These are phyloP conservation scores for Caenorhabditis sp. DNA, from an alignment of 2,888 invertebrate genomes.

Conservation along the genomic window DNA sequence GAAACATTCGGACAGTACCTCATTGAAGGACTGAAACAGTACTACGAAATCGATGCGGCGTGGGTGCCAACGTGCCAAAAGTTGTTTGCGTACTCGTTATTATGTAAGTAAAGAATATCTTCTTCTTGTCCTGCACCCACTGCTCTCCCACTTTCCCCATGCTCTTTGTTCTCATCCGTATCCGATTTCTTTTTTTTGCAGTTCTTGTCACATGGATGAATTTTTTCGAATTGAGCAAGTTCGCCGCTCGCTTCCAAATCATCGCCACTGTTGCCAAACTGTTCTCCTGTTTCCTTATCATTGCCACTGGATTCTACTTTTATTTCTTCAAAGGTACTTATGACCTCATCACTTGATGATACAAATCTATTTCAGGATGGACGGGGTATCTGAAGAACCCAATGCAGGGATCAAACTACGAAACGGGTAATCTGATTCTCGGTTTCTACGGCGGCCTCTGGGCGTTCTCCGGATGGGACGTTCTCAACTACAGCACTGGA, in stretches of 20 bases:
- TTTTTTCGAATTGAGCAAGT: conserved; percentile 77
- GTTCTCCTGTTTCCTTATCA: conserved; percentile 74
- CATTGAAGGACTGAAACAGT: conserved; percentile 70
- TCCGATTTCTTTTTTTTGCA: conserved; percentile 57
- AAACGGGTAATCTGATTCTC: conserved; percentile 74
- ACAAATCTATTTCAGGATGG: conserved; percentile 57
- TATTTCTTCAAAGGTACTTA: conserved; percentile 76
- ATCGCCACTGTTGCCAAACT: conserved; percentile 77
- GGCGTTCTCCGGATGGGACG: conserved; percentile 78
- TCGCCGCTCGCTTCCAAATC: conserved; percentile 77
- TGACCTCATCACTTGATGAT: background rate
- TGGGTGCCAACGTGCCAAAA: conserved; percentile 74
- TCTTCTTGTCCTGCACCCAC: conserved; percentile 21
- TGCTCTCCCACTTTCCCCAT: conserved; percentile 3
- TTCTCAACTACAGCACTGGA: conserved; percentile 77
- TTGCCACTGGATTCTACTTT: conserved; percentile 77
- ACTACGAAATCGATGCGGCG: conserved; percentile 72
- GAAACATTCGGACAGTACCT: conserved; percentile 78
- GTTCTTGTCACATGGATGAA: conserved; percentile 79
- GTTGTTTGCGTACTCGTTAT: conserved; percentile 75
- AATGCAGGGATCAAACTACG: conserved; percentile 70
- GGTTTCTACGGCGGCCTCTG: conserved; percentile 78
- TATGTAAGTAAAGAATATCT: conserved; percentile 67
- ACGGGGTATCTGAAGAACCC: conserved; percentile 67
- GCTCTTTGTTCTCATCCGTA: conserved; percentile 33